Conservation (phyloP, 2,113 vertebrate genomes). For the Halcyon malimbica region DNA sequence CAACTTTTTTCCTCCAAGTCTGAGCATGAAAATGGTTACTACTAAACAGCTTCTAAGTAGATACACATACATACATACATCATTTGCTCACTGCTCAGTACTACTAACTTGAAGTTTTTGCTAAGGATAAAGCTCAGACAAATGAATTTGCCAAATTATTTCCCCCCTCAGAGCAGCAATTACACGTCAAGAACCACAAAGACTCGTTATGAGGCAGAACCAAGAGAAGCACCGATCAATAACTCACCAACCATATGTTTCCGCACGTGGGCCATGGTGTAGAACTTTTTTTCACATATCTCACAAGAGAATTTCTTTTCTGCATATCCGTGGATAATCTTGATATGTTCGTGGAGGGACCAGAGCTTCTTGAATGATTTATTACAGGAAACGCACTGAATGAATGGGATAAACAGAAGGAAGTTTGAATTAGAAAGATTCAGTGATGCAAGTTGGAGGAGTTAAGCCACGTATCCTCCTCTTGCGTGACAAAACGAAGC, state of each 20-base stretch:
- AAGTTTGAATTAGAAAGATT: constrained; percentile 9
- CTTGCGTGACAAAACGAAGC: background rate
- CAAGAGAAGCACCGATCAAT: background rate
- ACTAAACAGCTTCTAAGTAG: background rate
- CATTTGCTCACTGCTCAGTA: background rate
- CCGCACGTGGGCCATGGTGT: constrained; percentile 98
- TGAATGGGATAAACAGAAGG: constrained; percentile 59
- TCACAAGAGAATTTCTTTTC: constrained; percentile 99
- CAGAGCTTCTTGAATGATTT: constrained; percentile 99
- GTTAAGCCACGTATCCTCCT: background rate
- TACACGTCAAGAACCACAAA: background rate
- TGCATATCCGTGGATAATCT: constrained; percentile 97
- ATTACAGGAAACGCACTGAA: constrained; percentile 95
- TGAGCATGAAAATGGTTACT: background rate
- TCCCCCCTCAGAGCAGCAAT: background rate
- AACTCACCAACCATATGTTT: constrained; percentile 99
- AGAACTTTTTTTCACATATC: constrained; percentile 99
- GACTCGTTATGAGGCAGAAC: background rate
- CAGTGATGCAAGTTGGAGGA: background rate
- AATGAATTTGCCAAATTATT: background rate
- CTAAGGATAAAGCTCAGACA: background rate
- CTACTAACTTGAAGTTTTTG: background rate
- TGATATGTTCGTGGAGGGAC: constrained; percentile 98
- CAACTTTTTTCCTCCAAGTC: background rate
- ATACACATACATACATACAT: fast-evolving